Conservation (phyloP, 2,797 vertebrate genomes). For the Fringilla coelebs region DNA sequence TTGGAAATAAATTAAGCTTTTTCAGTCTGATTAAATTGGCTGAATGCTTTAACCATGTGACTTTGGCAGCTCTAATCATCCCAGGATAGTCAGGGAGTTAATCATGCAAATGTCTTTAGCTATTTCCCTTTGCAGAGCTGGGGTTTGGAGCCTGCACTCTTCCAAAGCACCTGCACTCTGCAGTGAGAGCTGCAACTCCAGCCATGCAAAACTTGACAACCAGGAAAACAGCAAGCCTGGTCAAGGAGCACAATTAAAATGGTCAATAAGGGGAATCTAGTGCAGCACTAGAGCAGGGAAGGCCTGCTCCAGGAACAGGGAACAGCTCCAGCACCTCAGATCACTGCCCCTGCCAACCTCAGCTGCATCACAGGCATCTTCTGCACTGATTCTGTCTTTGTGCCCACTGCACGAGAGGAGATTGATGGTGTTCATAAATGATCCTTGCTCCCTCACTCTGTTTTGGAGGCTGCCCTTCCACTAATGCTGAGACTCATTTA, state of each 20-base stretch:
- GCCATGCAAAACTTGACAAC: accelerated
- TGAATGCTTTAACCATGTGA: conserved; percentile 15
- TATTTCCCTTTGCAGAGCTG: conserved; percentile 4
- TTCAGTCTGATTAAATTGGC: conserved; percentile 47
- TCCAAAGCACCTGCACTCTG: not conserved
- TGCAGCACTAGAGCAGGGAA: not conserved
- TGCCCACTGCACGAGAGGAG: not conserved
- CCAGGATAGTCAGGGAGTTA: conserved; percentile 30
- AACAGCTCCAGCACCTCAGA: not conserved
- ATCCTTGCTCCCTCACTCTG: not conserved
- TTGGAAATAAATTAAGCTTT: conserved; percentile 55
- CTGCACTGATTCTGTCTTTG: not conserved
- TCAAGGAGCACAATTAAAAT: not conserved
- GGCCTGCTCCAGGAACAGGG: not conserved
- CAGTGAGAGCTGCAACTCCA: not conserved
- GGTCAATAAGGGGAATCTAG: not conserved
- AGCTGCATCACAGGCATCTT: accelerated
- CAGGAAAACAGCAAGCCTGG: not conserved
- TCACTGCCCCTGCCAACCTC: accelerated
- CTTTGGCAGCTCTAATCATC: conserved; percentile 27
- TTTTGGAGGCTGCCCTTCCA: not conserved
- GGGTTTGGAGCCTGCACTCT: not conserved
- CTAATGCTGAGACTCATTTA: not conserved
- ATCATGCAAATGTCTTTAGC: conserved; percentile 40
- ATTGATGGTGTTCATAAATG: not conserved